Evolutionary conservation across 53 echinoderm and acorn worm species (phyloP).

Genomic region (Apostichopus leukothele): DNA sequence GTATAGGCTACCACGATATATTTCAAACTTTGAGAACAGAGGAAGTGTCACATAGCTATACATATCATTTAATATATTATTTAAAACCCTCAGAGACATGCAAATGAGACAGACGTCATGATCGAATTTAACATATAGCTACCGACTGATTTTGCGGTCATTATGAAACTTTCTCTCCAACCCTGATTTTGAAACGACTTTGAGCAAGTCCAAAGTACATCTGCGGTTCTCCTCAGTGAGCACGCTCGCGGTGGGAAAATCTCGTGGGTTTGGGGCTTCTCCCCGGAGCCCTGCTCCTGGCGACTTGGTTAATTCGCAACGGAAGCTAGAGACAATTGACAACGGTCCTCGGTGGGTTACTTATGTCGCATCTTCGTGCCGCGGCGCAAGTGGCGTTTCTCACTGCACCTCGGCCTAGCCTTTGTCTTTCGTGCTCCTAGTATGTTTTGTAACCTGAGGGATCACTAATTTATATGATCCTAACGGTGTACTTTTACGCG

Average conservation of each 20-base stretch:
- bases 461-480: slow-evolving; percentile 45
- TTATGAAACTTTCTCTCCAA: too few relatives aligned
- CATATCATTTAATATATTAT: too few relatives aligned
- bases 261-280: slow-evolving; percentile 41
- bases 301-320: slow-evolving; percentile 32
- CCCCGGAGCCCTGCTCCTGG: slow-evolving; percentile 41
- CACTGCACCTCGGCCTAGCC: slow-evolving; percentile 16
- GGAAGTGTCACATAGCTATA: too few relatives aligned
- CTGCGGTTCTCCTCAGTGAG: slow-evolving; percentile 3
- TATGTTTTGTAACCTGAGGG: slow-evolving; percentile 41
- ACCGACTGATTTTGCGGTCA: too few relatives aligned
- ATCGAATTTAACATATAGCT: too few relatives aligned
- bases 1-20: too few relatives aligned
- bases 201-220: neutral
- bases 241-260: slow-evolving; percentile 49
- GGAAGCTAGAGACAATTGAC: slow-evolving; percentile 42
- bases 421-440: slow-evolving; percentile 21
- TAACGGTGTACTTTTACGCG: slow-evolving; percentile 28
- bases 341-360: slow-evolving; percentile 14
- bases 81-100: too few relatives aligned
- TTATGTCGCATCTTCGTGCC: slow-evolving; percentile 25
- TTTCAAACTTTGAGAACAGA: too few relatives aligned
- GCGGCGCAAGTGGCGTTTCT: slow-evolving; percentile 33
- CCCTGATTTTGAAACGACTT: neutral
- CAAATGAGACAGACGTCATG: too few relatives aligned